phyloP scores from a whole-genome alignment of 1,140 invertebrate genomes.

The Ostrea edulis region DNA sequence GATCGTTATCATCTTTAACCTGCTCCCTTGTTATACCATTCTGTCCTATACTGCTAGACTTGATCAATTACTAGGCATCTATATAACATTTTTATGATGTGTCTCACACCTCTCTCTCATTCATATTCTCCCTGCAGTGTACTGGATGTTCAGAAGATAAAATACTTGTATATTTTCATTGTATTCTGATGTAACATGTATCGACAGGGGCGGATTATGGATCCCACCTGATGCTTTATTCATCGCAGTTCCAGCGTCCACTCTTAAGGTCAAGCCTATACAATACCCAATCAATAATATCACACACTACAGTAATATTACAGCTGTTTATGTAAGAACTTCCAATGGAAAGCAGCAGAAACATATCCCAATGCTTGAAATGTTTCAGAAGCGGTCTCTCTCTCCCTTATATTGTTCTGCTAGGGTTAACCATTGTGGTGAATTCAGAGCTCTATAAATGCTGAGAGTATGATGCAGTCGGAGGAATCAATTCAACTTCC shows the following conservation, averaged over 20 bases:
- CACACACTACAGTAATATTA: neutral
- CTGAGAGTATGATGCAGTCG: neutral
- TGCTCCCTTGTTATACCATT: neutral
- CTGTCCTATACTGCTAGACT: neutral
- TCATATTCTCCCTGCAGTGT: neutral
- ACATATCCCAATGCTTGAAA: neutral
- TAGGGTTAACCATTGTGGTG: conserved; percentile 13
- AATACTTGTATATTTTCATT: neutral
- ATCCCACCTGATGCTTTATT: conserved; percentile 6
- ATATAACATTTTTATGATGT: conserved; percentile 7
- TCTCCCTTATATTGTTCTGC: neutral
- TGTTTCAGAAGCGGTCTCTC: neutral
- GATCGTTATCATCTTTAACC: neutral
- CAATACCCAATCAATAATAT: neutral
- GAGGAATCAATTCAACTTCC: neutral
- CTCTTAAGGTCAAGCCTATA: neutral
- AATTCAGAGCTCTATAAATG: neutral
- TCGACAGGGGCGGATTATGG: neutral
- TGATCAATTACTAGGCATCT: conserved; percentile 3
- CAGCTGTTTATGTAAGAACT: neutral
- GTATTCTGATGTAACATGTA: neutral
- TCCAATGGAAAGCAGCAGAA: neutral
- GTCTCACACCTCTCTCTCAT: neutral
- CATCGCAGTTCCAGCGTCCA: neutral
- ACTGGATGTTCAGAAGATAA: neutral